phyloP scores from a whole-genome alignment of 1,140 invertebrate species.

The Neuroterus valhalla region DNA sequence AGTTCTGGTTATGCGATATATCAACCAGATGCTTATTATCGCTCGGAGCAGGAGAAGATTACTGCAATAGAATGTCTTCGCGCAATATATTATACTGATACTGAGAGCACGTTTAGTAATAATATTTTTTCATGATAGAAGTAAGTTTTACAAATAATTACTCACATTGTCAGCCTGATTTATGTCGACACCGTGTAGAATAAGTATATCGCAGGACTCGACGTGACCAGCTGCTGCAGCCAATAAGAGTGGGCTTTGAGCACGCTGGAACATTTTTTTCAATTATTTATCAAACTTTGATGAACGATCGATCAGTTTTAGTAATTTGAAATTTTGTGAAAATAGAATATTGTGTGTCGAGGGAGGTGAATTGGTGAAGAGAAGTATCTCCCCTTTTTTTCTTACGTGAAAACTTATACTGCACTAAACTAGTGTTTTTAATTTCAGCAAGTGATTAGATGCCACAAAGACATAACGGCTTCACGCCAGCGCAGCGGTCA shows the following conservation, averaged over 20 bases:
- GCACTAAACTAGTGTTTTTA: too few relatives aligned
- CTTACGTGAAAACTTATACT: too few relatives aligned
- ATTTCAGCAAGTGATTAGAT: too few relatives aligned
- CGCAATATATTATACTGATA: background rate
- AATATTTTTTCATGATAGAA: constrained; percentile 13
- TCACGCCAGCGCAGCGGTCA: too few relatives aligned
- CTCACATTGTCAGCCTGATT: constrained; percentile 63
- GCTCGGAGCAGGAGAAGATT: background rate
- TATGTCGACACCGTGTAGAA: constrained; percentile 58
- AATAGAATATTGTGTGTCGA: too few relatives aligned
- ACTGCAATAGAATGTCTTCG: constrained; percentile 8
- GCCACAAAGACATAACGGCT: too few relatives aligned
- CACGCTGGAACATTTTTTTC: constrained; percentile 54
- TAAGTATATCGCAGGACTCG: constrained; percentile 57
- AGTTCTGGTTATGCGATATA: background rate
- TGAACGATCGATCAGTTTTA: too few relatives aligned
- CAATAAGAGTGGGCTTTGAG: constrained; percentile 55
- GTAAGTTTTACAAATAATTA: constrained; percentile 37
- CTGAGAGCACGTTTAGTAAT: background rate
- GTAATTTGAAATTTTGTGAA: too few relatives aligned
- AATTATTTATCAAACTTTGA: background rate
- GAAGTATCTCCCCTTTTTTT: too few relatives aligned
- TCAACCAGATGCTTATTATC: constrained; percentile 18
- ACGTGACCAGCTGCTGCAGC: constrained; percentile 61
- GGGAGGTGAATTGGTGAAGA: too few relatives aligned